Percentiles rank a stretch among this genome's conserved stretches.
Evolutionary conservation across 2,797 vertebrate genomes (phyloP).

Genomic region (Pantherophis vulpinus): DNA sequence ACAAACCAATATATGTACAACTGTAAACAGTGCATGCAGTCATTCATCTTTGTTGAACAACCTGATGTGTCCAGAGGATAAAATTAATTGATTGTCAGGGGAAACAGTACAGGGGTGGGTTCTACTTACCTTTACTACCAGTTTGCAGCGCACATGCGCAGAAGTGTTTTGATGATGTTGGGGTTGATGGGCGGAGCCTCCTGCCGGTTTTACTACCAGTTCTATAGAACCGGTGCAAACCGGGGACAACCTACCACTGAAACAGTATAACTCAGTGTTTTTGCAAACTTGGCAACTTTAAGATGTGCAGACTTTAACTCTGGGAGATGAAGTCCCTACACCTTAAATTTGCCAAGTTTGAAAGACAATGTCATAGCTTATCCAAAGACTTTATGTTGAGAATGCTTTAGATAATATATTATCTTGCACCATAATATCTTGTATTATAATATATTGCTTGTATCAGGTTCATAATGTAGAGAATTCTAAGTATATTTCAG

Average conservation of each 20-base stretch:
- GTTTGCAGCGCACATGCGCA: too few species aligned
- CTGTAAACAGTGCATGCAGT: not conserved
- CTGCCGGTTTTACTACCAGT: too few species aligned
- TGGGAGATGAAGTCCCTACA: not conserved
- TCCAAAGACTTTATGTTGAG: not conserved
- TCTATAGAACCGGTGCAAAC: too few species aligned
- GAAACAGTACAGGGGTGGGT: not conserved
- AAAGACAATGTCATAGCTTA: not conserved
- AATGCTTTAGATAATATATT: not conserved
- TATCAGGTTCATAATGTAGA: not conserved
- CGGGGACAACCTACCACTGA: too few species aligned
- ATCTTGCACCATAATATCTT: not conserved
- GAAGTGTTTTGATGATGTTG: too few species aligned
- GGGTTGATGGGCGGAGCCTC: too few species aligned
- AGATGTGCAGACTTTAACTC: not conserved
- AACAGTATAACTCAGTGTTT: not conserved
- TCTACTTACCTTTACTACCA: too few species aligned
- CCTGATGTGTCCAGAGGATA: not conserved
- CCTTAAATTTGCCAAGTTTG: not conserved
- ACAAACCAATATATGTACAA: not conserved
- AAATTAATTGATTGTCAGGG: not conserved
- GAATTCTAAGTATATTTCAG: not conserved
- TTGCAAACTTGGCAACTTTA: not conserved
- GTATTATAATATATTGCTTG: not conserved
- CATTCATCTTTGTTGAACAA: not conserved